phyloP scores from a whole-genome alignment of 1,140 invertebrate species.

The Penaeus chinensis region DNA sequence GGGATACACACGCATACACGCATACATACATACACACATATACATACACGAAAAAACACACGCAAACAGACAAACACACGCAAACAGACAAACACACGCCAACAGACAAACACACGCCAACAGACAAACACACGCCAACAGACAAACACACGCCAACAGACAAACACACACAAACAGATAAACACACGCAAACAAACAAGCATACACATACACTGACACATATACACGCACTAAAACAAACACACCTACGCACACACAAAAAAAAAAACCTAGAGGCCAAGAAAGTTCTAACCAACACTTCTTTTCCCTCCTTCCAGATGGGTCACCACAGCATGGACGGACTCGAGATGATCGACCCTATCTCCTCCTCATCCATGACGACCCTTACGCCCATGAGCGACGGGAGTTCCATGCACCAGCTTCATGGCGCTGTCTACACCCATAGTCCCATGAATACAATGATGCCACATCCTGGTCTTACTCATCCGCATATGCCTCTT shows the following conservation, averaged over 20 bases:
- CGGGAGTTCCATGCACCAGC: slow-evolving; percentile 67
- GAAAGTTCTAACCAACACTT: slow-evolving; percentile 52
- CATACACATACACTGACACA: not conserved
- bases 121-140: too few relatives aligned
- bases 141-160: too few relatives aligned
- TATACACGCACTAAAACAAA: not conserved
- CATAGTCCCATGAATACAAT: slow-evolving; percentile 69
- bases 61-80: too few relatives aligned
- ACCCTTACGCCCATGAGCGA: slow-evolving; percentile 88
- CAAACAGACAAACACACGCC: too few relatives aligned
- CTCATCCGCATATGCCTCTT: slow-evolving; percentile 77
- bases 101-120: not conserved
- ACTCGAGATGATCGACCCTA: slow-evolving; percentile 90
- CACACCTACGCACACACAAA: not conserved
- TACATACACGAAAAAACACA: too few relatives aligned
- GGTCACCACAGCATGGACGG: slow-evolving; percentile 92
- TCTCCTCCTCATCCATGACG: slow-evolving; percentile 82
- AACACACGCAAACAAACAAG: too few relatives aligned
- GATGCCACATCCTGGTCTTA: slow-evolving; percentile 72
- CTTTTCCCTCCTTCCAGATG: slow-evolving; percentile 76
- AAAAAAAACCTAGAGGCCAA: not conserved
- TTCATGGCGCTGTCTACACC: slow-evolving; percentile 75
- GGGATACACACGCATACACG: too few relatives aligned
- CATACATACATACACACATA: not conserved
- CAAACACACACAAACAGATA: too few relatives aligned